phyloP scores from a whole-genome alignment of 2,113 vertebrate species.

The Bambusicola thoracicus region DNA sequence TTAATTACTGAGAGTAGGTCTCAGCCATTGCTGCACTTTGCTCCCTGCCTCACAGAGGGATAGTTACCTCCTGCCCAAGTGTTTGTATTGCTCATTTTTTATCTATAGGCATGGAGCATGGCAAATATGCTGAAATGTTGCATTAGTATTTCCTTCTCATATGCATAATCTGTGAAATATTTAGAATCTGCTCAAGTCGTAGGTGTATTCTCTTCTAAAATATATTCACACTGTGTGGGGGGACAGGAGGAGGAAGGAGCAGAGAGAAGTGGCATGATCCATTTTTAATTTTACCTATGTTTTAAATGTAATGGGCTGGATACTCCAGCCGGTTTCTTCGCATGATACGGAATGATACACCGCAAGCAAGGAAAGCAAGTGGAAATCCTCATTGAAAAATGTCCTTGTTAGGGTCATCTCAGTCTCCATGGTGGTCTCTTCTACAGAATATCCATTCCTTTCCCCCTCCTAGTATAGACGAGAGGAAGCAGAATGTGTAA shows the following conservation, averaged over 20 bases:
- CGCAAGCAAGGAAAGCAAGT: background rate
- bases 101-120: background rate
- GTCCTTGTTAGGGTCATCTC: background rate
- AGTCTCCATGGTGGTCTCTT: background rate
- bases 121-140: background rate
- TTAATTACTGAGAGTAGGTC: background rate
- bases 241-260: background rate
- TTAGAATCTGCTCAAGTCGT: background rate
- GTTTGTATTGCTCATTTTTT: background rate
- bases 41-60: background rate
- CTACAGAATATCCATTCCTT: background rate
- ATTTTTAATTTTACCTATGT: background rate
- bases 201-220: slow-evolving; percentile 5
- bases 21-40: background rate
- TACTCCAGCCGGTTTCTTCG: background rate
- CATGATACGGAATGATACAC: too few species aligned
- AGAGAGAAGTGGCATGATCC: background rate
- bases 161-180: background rate
- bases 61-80: background rate
- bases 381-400: background rate
- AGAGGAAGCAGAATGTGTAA: background rate
- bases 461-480: background rate
- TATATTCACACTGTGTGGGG: background rate
- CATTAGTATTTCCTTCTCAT: slow-evolving; percentile 15
- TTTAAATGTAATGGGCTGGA: background rate